Percentiles rank a stretch among this genome's conserved stretches.
phyloP scores from a whole-genome alignment of 2,888 invertebrate species.

The Volucella inanis region DNA sequence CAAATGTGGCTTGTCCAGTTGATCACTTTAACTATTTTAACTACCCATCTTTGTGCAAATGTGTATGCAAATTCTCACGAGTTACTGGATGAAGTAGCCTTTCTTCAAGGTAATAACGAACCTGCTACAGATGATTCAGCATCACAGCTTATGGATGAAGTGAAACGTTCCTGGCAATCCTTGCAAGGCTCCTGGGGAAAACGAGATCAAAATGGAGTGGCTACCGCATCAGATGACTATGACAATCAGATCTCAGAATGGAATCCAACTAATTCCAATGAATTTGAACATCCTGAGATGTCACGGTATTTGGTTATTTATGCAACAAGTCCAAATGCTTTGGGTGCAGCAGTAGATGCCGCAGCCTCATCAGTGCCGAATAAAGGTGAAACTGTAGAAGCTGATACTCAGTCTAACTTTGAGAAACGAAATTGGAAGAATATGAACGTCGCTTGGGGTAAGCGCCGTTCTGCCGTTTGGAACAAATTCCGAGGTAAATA shows the following conservation, averaged over 20 bases:
- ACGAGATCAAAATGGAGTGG: conserved; percentile 82
- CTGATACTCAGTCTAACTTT: conserved; percentile 77
- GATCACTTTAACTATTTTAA: background rate
- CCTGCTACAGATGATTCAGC: conserved; percentile 14
- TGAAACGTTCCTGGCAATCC: conserved; percentile 86
- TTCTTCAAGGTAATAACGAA: conserved; percentile 29
- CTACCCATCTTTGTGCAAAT: background rate
- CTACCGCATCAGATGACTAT: conserved; percentile 76
- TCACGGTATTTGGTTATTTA: conserved; percentile 77
- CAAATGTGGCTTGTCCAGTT: conserved; percentile 6
- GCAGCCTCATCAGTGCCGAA: conserved; percentile 22
- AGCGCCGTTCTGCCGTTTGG: conserved; percentile 86
- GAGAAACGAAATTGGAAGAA: conserved; percentile 88
- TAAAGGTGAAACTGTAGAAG: conserved; percentile 42
- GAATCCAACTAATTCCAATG: conserved; percentile 51
- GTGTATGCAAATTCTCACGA: conserved; percentile 34
- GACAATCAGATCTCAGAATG: conserved; percentile 74
- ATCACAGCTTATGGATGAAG: conserved; percentile 76
- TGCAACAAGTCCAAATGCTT: conserved; percentile 73
- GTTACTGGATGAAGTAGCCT: conserved; percentile 37
- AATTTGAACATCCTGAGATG: conserved; percentile 57
- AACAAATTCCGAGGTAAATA: conserved; percentile 84
- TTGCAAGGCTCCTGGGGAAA: conserved; percentile 90
- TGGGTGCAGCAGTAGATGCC: conserved; percentile 45
- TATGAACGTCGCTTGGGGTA: conserved; percentile 90